phyloP scores from a whole-genome alignment of 2,888 invertebrate species.

The Habroteleia sp. region DNA sequence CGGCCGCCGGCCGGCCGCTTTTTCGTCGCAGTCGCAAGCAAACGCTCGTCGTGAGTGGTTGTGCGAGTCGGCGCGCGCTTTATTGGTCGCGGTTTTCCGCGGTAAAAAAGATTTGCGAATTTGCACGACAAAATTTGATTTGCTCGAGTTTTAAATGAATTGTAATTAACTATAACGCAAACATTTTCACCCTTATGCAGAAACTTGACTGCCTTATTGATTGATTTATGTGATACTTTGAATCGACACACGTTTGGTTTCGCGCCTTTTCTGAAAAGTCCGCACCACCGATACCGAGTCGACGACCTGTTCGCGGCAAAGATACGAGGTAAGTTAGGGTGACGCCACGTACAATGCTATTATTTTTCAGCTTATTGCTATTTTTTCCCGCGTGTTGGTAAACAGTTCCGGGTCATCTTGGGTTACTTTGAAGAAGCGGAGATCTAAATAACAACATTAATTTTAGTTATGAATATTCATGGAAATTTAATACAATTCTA shows the following conservation, averaged over 20 bases:
- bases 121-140: conserved; percentile 8
- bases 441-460: no score
- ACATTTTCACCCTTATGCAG: no score
- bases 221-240: background rate
- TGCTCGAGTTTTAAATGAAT: no score
- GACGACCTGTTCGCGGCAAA: conserved; percentile 22
- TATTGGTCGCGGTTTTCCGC: conserved; percentile 4
- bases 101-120: conserved; percentile 3
- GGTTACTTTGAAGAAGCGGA: no score
- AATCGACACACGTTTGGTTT: background rate
- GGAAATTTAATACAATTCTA: no score
- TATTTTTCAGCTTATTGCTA: background rate
- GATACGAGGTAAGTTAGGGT: conserved; percentile 31
- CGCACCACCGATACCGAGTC: background rate
- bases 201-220: no score
- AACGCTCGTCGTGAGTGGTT: conserved; percentile 50
- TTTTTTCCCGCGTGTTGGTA: conserved; percentile 9
- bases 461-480: no score
- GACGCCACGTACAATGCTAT: conserved; percentile 35
- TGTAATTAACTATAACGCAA: no score
- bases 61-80: conserved; percentile 15
- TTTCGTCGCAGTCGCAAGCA: conserved; percentile 48
- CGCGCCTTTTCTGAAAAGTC: conserved; percentile 11
- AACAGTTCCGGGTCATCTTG: background rate
- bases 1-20: conserved; percentile 45